Conservation (phyloP, 2,797 vertebrate species). For the Megaceryle alcyon region DNA sequence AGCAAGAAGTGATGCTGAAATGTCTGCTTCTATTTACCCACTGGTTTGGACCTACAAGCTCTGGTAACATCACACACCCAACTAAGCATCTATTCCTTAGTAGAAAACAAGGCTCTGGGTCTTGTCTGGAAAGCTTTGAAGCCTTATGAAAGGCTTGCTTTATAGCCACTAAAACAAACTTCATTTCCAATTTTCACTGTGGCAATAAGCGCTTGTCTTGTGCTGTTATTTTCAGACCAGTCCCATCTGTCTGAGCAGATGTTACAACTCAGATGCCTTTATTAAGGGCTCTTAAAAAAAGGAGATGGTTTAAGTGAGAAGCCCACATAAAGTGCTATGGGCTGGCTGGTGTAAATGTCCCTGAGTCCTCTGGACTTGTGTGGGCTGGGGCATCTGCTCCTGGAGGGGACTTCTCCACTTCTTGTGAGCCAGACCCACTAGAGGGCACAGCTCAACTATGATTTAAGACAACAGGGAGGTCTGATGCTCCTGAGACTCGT, state of each 20-base stretch:
- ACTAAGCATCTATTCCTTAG: not conserved
- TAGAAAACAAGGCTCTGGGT: not conserved
- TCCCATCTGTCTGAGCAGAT: not conserved
- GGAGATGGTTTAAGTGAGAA: not conserved
- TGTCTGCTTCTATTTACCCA: not conserved
- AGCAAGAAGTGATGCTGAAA: not conserved
- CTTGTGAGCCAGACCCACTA: not conserved
- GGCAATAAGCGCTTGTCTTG: not conserved
- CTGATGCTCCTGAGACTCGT: not conserved
- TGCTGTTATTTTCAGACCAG: not conserved
- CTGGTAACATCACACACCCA: not conserved
- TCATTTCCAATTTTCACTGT: not conserved
- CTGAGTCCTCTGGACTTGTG: accelerated
- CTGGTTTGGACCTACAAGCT: not conserved
- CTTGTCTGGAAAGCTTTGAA: not conserved
- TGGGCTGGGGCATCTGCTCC: not conserved
- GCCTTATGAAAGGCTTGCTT: not conserved
- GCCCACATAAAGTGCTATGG: accelerated
- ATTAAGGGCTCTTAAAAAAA: not conserved
- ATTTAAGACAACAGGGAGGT: accelerated
- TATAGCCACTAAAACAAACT: not conserved
- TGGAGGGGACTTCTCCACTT: not conserved
- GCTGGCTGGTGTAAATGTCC: not conserved
- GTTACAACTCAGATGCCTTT: not conserved
- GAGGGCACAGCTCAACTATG: conserved; percentile 19